Conservation (phyloP, 2,888 invertebrate genomes). For the Lepidonotus clava region DNA sequence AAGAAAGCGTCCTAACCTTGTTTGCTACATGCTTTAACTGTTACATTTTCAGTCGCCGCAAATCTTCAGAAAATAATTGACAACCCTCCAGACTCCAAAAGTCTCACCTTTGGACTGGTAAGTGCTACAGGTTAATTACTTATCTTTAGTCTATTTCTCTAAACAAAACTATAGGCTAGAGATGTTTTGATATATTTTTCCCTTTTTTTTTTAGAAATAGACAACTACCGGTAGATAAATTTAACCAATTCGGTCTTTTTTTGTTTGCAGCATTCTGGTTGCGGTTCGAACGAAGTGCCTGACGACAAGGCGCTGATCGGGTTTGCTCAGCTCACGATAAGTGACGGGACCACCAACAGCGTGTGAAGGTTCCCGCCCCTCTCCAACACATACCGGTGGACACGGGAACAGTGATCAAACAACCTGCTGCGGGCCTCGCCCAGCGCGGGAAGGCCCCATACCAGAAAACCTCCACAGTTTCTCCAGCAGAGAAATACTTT, state of each 20-base stretch:
- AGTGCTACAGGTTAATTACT: conserved; percentile 72
- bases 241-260: neutral
- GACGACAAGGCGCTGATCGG: conserved; percentile 98
- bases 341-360: conserved; percentile 55
- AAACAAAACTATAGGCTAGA: neutral
- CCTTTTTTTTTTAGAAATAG: neutral
- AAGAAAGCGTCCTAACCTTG: neutral
- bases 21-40: neutral
- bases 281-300: conserved; percentile 87
- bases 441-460: neutral
- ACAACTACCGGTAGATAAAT: neutral
- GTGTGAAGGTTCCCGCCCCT: neutral
- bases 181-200: neutral
- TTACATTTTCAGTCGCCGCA: conserved; percentile 87
- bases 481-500: neutral
- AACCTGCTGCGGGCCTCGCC: neutral
- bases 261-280: conserved; percentile 81
- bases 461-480: too few relatives aligned
- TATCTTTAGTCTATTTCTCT: too few relatives aligned
- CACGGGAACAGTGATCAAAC: neutral
- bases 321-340: conserved; percentile 94
- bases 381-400: neutral
- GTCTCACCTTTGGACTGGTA: conserved; percentile 93
- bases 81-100: conserved; percentile 82
- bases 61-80: conserved; percentile 95